phyloP scores from a whole-genome alignment of 2,888 invertebrate genomes.

The Temnothorax ravouxi region DNA sequence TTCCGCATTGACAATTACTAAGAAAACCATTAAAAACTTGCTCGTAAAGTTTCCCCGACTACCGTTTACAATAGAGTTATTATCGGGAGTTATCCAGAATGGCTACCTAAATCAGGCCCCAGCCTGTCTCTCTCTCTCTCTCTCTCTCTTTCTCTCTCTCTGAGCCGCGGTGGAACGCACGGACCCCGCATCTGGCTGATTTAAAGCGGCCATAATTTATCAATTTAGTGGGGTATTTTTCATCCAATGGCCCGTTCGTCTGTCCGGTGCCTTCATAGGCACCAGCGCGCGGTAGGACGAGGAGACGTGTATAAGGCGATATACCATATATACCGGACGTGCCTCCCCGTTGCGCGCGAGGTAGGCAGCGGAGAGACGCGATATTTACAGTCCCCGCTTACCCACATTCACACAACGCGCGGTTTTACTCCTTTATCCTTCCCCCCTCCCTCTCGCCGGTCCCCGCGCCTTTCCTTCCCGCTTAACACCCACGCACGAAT shows the following conservation, averaged over 20 bases:
- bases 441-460: conserved; percentile 33
- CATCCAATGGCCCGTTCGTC: conserved; percentile 27
- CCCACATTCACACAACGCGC: conserved; percentile 68
- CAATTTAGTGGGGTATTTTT: conserved; percentile 54
- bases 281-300: conserved; percentile 17
- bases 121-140: conserved; percentile 29
- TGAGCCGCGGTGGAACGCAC: background rate
- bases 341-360: conserved; percentile 74
- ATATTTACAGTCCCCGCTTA: conserved; percentile 76
- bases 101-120: conserved; percentile 40
- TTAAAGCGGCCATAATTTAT: conserved; percentile 53
- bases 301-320: conserved; percentile 57
- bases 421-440: conserved; percentile 62
- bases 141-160: background rate
- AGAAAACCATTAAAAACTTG: background rate
- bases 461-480: conserved; percentile 14
- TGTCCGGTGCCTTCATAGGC: conserved; percentile 39
- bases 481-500: conserved; percentile 67
- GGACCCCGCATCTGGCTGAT: conserved; percentile 47
- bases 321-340: conserved; percentile 68
- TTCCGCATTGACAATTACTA: background rate
- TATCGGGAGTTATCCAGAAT: conserved; percentile 17
- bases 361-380: conserved; percentile 74
- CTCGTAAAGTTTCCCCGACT: background rate
- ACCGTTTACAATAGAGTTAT: conserved; percentile 15